Evolutionary conservation across 2,888 invertebrate genomes (phyloP).

Genomic region (Steinernema carpocapsae): DNA sequence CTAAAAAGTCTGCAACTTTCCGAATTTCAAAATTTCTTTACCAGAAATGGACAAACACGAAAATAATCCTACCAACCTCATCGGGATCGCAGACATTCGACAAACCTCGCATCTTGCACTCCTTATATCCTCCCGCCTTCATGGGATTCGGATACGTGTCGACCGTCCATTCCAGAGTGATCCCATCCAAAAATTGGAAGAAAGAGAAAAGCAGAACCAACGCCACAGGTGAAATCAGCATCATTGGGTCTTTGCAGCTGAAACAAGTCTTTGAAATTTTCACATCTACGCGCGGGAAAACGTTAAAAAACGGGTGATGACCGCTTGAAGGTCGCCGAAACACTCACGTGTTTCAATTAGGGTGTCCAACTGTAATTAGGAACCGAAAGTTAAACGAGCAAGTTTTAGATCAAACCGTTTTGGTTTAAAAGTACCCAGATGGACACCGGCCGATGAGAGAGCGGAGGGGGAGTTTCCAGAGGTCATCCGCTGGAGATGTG

Average conservation of each 20-base stretch:
- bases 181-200: background rate
- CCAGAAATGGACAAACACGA: too few species aligned
- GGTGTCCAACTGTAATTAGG: too few species aligned
- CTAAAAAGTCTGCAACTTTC: too few species aligned
- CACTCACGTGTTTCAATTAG: too few species aligned
- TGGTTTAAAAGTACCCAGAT: background rate
- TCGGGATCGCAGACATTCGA: constrained; percentile 55
- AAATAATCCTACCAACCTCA: constrained; percentile 41
- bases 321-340: background rate
- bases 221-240: background rate
- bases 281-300: background rate
- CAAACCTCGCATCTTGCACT: constrained; percentile 49
- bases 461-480: background rate
- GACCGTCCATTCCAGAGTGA: constrained; percentile 42
- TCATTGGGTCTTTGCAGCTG: background rate
- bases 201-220: background rate
- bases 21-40: too few species aligned
- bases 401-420: too few species aligned
- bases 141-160: constrained; percentile 53
- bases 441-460: background rate
- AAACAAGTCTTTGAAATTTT: background rate
- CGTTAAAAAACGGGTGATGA: too few species aligned
- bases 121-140: constrained; percentile 43
- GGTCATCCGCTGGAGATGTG: background rate
- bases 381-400: too few species aligned